A percentile compares a stretch with the other conserved stretches of the same genome.
These are phyloP conservation scores for Canis aureus DNA, from an alignment of 2,113 vertebrate genomes.

Conservation along the genomic window DNA sequence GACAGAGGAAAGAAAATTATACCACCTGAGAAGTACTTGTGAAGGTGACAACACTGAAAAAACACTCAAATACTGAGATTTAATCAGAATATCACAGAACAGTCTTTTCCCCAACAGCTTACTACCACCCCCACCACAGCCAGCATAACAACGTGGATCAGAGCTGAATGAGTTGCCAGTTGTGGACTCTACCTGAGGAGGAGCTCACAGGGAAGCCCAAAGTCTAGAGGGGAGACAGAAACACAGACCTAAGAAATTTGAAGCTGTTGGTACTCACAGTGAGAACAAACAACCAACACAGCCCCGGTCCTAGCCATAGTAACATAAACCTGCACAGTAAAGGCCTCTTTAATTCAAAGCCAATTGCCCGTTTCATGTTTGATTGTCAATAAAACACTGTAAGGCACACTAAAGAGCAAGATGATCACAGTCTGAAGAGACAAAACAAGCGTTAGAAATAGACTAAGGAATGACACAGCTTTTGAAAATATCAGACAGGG, in stretches of 20 bases:
- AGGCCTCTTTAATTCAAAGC: too few relatives aligned
- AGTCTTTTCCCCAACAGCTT: too few relatives aligned
- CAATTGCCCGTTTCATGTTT: neutral
- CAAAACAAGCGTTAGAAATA: neutral
- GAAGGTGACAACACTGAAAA: neutral
- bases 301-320: too few relatives aligned
- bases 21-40: neutral
- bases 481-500: neutral
- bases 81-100: too few relatives aligned
- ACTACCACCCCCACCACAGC: fast-evolving
- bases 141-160: too few relatives aligned
- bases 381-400: neutral
- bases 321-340: neutral
- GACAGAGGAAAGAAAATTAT: fast-evolving
- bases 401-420: neutral
- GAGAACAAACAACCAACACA: neutral
- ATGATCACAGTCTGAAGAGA: neutral
- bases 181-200: neutral
- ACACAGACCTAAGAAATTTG: neutral
- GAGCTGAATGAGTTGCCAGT: neutral
- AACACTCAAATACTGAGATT: neutral
- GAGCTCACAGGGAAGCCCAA: neutral
- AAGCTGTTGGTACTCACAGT: neutral
- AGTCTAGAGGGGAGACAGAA: neutral
- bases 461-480: neutral